Base-by-base conservation (phyloP, 2,797 vertebrate species). In the Acrocephalus scirpaceus region DNA sequence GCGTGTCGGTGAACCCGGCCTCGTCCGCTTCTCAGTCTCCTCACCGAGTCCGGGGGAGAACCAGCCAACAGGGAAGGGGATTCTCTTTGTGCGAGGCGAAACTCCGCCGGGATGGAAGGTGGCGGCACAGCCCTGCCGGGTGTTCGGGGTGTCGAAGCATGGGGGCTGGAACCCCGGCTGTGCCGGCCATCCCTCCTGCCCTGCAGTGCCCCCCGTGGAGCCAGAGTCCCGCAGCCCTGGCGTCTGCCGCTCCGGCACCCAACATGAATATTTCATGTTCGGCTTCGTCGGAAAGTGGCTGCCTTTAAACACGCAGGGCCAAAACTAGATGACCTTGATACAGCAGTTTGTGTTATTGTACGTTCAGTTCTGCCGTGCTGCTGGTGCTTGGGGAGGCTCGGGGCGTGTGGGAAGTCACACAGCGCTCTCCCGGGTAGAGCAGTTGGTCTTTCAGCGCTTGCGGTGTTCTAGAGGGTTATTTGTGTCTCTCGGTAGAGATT, bases 251-350 rank as follows among this genome's bases (percentile, higher is more conserved):
- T 30, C 42, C 7, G 14, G 23, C 66, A 1, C 16, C 50, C 5
- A 0, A 3, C 42, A 7, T 3, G 38, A 18, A 3, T 18, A 3
- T 54, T 47, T 47, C 22, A 4, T 5, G 1, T 4, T 34, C 48
- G 27, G 1, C 76, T 57, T 15, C 26, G 11, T 13, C 22, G 36
- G 76, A 56, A 73, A 13, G 83, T 1, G 65, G 34, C 51, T 67
- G 5, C 65, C n/a, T 42, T 60, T 16, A 18, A 48, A 21, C 30
- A 27, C 7, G n/a, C 51, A 13, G 48, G 45, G 32, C 78, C 38
- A 1, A 5, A 53, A 5, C 36, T 3, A 30, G 61, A 56, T 95
- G 93, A 96, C 95, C 96, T 96, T 96, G 94, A 18, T 67, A 2
- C 44, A 81, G 80, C 84, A 4, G 65, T 21, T 3, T 3, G 69